Conservation (phyloP, 2,888 invertebrate genomes). For the Pterostichus niger region DNA sequence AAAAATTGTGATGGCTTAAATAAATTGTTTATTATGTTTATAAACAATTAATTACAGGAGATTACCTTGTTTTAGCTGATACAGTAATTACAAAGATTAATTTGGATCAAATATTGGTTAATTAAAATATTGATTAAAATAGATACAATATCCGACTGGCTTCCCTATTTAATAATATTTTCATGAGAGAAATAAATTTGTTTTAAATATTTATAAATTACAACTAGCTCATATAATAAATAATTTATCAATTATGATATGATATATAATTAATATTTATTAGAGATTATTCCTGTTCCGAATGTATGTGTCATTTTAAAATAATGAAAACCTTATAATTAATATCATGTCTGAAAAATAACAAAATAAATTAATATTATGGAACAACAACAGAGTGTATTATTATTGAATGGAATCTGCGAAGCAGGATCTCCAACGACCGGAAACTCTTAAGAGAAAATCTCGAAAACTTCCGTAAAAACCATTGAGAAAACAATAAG, state of each 20-base stretch:
- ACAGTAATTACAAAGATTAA: background rate
- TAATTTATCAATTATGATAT: too few species aligned
- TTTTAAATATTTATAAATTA: too few species aligned
- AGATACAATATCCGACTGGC: background rate
- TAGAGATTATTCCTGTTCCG: too few species aligned
- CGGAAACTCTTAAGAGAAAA: conserved; percentile 53
- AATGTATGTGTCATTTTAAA: too few species aligned
- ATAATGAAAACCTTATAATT: background rate
- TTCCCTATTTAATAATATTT: too few species aligned
- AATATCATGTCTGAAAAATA: conserved; percentile 5
- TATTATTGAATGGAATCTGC: conserved; percentile 6
- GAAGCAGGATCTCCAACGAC: background rate
- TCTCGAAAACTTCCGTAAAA: conserved; percentile 32
- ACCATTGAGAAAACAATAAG: conserved; percentile 53
- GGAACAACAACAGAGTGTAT: conserved; percentile 37
- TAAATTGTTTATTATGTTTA: conserved; percentile 9
- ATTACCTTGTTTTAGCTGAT: conserved; percentile 5
- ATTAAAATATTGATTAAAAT: conserved; percentile 13
- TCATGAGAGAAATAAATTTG: too few species aligned
- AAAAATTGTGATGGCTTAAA: too few species aligned
- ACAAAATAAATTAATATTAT: conserved; percentile 28
- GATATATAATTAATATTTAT: too few species aligned
- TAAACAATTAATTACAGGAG: conserved; percentile 7
- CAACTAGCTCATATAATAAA: too few species aligned
- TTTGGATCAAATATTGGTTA: conserved; percentile 33